These are phyloP conservation scores for Cyclophora punctaria DNA, from an alignment of 2,888 invertebrate genomes.

Conservation along the genomic window DNA sequence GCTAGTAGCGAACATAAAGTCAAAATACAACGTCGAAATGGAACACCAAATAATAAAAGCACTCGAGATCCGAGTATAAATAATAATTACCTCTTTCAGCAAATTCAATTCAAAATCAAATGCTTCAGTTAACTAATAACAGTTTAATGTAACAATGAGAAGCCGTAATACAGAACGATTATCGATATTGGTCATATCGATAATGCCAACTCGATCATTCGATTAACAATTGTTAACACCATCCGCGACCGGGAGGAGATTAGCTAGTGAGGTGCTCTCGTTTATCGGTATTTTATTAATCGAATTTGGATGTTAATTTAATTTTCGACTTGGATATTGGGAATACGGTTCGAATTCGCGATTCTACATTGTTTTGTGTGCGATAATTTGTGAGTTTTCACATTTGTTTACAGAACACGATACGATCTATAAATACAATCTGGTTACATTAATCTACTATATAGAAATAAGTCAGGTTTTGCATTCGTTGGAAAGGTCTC, in stretches of 20 bases:
- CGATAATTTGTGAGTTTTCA: too few relatives aligned
- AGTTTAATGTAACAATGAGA: too few relatives aligned
- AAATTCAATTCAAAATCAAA: not conserved
- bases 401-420: too few relatives aligned
- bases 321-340: slow-evolving; percentile 18
- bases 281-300: slow-evolving; percentile 31
- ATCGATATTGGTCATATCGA: not conserved
- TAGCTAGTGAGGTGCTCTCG: slow-evolving; percentile 13
- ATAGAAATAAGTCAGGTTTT: too few relatives aligned
- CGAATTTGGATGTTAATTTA: slow-evolving; percentile 27
- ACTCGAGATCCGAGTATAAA: too few relatives aligned
- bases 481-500: too few relatives aligned
- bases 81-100: slow-evolving; percentile 1
- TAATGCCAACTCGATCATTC: slow-evolving; percentile 6
- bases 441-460: too few relatives aligned
- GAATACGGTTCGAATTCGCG: slow-evolving; percentile 3
- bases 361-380: too few relatives aligned
- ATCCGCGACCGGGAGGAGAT: slow-evolving; percentile 12
- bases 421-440: too few relatives aligned
- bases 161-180: not conserved
- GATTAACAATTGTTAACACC: slow-evolving; percentile 14
- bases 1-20: too few relatives aligned
- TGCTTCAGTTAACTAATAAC: not conserved
- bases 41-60: too few relatives aligned
- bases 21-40: too few relatives aligned